Conservation (phyloP, 1,140 invertebrate species). For the Spodoptera litura region DNA sequence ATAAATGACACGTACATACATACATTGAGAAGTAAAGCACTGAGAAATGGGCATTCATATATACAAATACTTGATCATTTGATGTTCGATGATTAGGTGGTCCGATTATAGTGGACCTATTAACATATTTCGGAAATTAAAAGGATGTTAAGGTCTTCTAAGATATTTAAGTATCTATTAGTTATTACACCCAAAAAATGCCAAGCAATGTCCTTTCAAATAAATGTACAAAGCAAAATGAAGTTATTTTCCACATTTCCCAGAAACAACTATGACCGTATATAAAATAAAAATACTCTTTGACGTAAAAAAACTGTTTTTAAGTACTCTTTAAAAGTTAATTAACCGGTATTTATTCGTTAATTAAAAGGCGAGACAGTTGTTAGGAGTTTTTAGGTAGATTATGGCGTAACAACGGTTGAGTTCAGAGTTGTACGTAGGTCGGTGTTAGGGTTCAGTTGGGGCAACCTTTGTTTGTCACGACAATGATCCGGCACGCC, state of each 20-base stretch:
- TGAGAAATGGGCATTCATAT: no score
- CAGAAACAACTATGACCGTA: neutral
- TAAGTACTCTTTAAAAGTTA: slow-evolving; percentile 16
- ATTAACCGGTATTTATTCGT: slow-evolving; percentile 33
- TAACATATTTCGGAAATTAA: no score
- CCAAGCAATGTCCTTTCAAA: no score
- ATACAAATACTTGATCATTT: no score
- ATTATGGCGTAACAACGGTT: slow-evolving; percentile 8
- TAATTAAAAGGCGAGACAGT: slow-evolving; percentile 27
- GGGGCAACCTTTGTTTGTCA: slow-evolving; percentile 45
- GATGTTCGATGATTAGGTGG: no score
- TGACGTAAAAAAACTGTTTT: neutral
- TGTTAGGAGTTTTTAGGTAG: slow-evolving; percentile 12
- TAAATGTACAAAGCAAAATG: no score
- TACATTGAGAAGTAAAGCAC: no score
- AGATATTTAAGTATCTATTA: neutral
- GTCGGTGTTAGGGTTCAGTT: slow-evolving; percentile 8
- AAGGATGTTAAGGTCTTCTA: neutral
- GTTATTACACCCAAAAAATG: no score
- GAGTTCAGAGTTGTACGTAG: neutral
- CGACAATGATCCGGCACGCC: slow-evolving; percentile 28
- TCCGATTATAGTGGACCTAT: no score
- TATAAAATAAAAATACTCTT: neutral
- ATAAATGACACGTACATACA: no score
- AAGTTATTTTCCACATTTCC: no score